phyloP scores from a whole-genome alignment of 1,140 invertebrate species.

The Olivierus martensii region DNA sequence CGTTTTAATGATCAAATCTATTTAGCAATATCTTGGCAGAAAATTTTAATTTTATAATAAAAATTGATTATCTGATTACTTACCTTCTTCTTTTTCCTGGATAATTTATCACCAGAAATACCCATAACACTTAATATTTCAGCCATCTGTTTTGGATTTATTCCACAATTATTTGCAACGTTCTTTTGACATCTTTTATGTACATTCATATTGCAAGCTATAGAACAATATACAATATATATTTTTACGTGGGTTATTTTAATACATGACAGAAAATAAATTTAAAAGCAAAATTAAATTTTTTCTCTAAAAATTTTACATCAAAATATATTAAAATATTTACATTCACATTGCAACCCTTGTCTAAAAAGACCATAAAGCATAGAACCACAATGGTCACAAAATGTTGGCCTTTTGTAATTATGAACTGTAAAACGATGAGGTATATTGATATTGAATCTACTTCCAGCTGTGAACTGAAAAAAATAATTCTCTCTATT shows the following conservation, averaged over 20 bases:
- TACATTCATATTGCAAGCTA: slow-evolving; percentile 92
- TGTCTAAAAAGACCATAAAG: slow-evolving; percentile 93
- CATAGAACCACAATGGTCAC: slow-evolving; percentile 95
- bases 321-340: slow-evolving; percentile 5
- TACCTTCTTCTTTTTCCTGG: slow-evolving; percentile 49
- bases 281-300: too few relatives aligned
- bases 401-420: slow-evolving; percentile 96
- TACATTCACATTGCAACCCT: slow-evolving; percentile 93
- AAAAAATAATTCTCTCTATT: neutral
- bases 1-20: too few relatives aligned
- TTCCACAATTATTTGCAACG: slow-evolving; percentile 98
- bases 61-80: neutral
- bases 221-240: slow-evolving; percentile 1
- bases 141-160: slow-evolving; percentile 92
- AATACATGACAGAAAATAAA: neutral
- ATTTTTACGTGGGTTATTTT: neutral
- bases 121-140: slow-evolving; percentile 81
- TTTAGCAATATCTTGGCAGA: too few relatives aligned
- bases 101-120: slow-evolving; percentile 77
- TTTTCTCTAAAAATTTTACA: too few relatives aligned
- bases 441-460: slow-evolving; percentile 97
- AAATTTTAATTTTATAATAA: too few relatives aligned
- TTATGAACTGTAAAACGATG: slow-evolving; percentile 77
- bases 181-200: slow-evolving; percentile 98
- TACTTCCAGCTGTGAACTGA: slow-evolving; percentile 41